Conservation (phyloP, 2,113 vertebrate genomes). For the Tachysurus fulvidraco region DNA sequence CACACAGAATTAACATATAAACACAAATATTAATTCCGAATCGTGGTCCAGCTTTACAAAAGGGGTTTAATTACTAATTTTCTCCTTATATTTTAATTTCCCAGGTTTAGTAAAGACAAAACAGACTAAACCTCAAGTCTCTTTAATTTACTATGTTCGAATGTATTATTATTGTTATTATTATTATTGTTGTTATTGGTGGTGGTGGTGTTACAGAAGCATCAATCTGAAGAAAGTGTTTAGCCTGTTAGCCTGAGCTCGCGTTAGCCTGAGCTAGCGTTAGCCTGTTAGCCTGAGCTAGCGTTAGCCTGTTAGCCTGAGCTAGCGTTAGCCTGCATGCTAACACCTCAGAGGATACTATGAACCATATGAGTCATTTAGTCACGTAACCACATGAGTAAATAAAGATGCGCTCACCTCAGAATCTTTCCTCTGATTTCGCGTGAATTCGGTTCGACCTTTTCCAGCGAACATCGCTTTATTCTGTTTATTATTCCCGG, state of each 20-base stretch:
- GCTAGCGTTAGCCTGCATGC: not conserved
- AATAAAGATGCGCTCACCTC: constrained; percentile 75
- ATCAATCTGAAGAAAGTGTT: not conserved
- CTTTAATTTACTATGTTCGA: too few relatives aligned
- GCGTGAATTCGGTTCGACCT: constrained; percentile 81
- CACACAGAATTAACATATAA: not conserved
- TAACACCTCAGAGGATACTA: not conserved
- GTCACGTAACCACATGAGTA: not conserved
- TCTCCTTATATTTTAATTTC: not conserved
- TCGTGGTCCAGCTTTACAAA: too few relatives aligned
- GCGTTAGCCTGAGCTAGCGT: too few relatives aligned
- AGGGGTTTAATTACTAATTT: too few relatives aligned
- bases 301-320: not conserved
- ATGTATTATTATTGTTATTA: too few relatives aligned
- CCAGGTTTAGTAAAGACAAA: not conserved
- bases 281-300: too few relatives aligned
- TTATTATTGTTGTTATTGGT: not conserved
- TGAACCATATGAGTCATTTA: not conserved
- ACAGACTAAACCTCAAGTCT: not conserved
- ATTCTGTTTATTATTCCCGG: constrained; percentile 85
- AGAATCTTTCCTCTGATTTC: constrained; percentile 90
- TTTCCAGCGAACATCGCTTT: constrained; percentile 73
- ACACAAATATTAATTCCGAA: not conserved
- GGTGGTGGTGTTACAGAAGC: not conserved
- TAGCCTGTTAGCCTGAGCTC: too few relatives aligned